A percentile compares a stretch with the other conserved stretches of the same genome.
These are phyloP conservation scores for Chloropsis cyanopogon DNA, from an alignment of 2,113 vertebrate species.

Conservation along the genomic window DNA sequence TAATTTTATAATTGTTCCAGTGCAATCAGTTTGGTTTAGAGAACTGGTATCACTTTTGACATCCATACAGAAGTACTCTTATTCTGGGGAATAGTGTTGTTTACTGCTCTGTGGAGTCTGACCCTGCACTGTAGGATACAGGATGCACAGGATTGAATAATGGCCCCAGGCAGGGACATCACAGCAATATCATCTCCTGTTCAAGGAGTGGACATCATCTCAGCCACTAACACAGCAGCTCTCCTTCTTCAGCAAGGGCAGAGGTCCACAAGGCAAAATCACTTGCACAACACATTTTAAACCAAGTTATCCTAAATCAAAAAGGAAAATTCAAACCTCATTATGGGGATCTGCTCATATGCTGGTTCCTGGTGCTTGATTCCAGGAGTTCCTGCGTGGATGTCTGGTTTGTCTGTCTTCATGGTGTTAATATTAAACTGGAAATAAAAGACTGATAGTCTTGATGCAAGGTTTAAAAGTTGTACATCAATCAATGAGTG, in stretches of 20 bases:
- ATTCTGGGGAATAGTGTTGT: background rate
- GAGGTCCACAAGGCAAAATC: background rate
- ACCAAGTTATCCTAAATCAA: background rate
- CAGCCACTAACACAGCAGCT: background rate
- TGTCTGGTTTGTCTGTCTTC: background rate
- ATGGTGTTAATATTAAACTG: background rate
- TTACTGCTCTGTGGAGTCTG: background rate
- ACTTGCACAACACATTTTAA: background rate
- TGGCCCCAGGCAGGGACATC: background rate
- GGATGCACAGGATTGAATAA: background rate
- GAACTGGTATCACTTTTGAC: background rate
- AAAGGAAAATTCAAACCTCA: background rate
- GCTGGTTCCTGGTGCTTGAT: background rate
- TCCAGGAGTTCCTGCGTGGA: background rate
- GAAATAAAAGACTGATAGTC: constrained; percentile 30
- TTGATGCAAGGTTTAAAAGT: constrained; percentile 1
- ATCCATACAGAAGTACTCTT: background rate
- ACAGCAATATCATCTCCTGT: background rate
- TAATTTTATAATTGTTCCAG: background rate
- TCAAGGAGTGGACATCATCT: background rate
- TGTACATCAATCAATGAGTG: background rate
- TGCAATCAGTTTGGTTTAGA: constrained; percentile 23
- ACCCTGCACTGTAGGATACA: background rate
- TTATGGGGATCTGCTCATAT: background rate
- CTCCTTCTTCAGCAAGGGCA: background rate